Conservation (phyloP, 2,797 vertebrate species). For the Myotis vivesi region DNA sequence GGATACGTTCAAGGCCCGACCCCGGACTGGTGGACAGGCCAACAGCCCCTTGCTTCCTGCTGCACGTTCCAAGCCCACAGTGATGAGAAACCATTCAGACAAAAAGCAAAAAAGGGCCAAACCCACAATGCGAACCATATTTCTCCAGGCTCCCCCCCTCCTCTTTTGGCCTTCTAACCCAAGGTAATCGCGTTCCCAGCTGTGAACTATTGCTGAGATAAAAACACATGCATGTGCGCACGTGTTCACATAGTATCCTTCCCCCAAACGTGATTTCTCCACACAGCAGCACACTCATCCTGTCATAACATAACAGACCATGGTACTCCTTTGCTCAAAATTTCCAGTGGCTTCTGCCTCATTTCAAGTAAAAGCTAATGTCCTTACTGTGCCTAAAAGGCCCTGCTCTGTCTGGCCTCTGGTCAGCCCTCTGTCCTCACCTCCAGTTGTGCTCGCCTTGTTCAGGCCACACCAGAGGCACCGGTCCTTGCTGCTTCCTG, state of each 20-base stretch:
- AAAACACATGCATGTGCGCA: not conserved
- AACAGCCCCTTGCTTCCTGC: constrained; percentile 1
- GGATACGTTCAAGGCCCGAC: not conserved
- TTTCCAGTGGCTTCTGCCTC: not conserved
- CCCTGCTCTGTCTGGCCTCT: not conserved
- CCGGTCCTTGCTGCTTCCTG: not conserved
- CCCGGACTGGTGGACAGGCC: not conserved
- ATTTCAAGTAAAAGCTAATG: not conserved
- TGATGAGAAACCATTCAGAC: constrained; percentile 22
- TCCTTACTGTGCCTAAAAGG: not conserved
- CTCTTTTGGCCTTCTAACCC: not conserved
- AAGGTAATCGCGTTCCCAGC: not conserved
- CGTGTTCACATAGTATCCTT: no score
- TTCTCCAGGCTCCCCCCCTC: not conserved
- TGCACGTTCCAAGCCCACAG: constrained; percentile 14
- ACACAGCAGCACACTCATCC: not conserved
- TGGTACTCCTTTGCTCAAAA: not conserved
- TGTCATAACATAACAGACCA: not conserved
- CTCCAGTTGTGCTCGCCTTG: not conserved
- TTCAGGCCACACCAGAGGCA: not conserved
- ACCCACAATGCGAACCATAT: constrained; percentile 16
- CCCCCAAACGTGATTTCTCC: not conserved
- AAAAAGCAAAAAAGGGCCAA: constrained; percentile 29
- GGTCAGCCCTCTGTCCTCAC: not conserved
- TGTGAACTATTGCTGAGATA: not conserved